Evolutionary conservation across 2,888 invertebrate species (phyloP).

Genomic region (Spisula subtruncata): DNA sequence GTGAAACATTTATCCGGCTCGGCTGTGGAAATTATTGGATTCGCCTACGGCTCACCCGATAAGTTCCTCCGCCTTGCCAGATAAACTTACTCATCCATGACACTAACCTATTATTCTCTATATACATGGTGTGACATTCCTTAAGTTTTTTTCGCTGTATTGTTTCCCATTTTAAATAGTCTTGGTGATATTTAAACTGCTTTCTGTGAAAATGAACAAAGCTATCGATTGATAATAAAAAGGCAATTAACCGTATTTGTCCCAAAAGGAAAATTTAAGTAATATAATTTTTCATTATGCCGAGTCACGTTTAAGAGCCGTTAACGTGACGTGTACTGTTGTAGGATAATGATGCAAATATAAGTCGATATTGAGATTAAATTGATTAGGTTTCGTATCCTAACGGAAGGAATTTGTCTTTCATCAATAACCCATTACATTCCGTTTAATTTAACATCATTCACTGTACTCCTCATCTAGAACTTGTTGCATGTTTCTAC

Average conservation of each 20-base stretch:
- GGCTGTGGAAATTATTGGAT: too few species aligned
- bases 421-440: too few species aligned
- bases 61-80: too few species aligned
- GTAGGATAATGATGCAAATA: too few species aligned
- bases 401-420: constrained; percentile 19
- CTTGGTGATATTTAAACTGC: background rate
- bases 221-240: background rate
- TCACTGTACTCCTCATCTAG: background rate
- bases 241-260: background rate
- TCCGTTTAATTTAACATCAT: background rate
- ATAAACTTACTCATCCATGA: too few species aligned
- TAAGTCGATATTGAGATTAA: background rate
- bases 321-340: background rate
- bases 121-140: too few species aligned
- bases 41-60: too few species aligned
- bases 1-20: too few species aligned
- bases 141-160: too few species aligned
- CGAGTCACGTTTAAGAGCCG: too few species aligned
- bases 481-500: background rate
- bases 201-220: background rate
- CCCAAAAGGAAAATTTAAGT: background rate
- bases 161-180: too few species aligned
- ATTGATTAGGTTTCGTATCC: background rate
- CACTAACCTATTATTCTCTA: too few species aligned
- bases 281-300: background rate